Evolutionary conservation across 30 jellyfish, hydroid and myxozoan genomes (phyloP).

Genomic region (Cassiopea andromeda): DNA sequence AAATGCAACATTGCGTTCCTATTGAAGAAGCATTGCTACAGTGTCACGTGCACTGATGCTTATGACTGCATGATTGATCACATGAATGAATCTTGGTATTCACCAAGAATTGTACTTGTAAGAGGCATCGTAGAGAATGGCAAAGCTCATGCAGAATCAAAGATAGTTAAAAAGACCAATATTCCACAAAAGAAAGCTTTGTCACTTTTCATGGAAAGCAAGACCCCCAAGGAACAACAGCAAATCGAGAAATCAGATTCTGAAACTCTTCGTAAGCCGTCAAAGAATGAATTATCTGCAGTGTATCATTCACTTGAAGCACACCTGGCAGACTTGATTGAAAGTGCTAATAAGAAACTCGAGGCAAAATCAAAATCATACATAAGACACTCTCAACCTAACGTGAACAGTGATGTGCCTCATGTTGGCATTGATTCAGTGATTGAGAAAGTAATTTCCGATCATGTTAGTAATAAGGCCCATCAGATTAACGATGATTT

Average conservation of each 20-base stretch:
- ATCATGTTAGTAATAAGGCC: not conserved
- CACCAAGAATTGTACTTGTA: conserved; percentile 80
- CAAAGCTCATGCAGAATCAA: not conserved
- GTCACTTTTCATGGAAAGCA: not conserved
- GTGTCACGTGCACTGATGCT: conserved; percentile 65
- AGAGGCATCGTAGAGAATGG: conserved; percentile 39
- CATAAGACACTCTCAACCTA: not conserved
- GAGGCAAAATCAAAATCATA: not conserved
- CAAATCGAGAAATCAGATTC: not conserved
- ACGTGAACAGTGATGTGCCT: not conserved
- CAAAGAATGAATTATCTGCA: not conserved
- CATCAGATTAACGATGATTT: not conserved
- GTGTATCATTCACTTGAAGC: not conserved
- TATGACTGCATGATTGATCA: conserved; percentile 66
- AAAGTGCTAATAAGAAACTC: not conserved
- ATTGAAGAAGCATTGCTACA: conserved; percentile 77
- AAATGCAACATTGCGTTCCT: conserved; percentile 82
- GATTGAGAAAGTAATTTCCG: not conserved
- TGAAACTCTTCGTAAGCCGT: not conserved
- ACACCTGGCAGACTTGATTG: not conserved
- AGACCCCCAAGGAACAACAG: not conserved
- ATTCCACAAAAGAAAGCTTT: conserved; percentile 47
- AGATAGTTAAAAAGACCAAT: conserved; percentile 43
- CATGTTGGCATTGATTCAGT: not conserved
- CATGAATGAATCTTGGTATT: conserved; percentile 48